Conservation (phyloP, 2,113 vertebrate genomes). For the Dendrocopos noguchii region DNA sequence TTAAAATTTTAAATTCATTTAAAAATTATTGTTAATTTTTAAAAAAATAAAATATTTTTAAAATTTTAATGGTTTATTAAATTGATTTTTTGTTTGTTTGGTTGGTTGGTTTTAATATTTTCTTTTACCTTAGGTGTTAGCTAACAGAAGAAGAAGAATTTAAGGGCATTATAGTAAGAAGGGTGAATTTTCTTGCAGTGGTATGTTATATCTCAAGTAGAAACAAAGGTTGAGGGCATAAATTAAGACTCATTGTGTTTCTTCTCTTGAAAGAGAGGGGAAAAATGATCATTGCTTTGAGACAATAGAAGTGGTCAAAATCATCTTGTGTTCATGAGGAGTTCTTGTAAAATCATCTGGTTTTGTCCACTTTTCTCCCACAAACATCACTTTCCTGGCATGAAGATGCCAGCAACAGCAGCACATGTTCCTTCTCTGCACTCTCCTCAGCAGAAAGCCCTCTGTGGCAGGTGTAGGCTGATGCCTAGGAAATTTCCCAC, state of each 20-base stretch:
- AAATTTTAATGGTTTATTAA: no score
- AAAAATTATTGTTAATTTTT: no score
- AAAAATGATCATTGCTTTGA: slow-evolving; percentile 19
- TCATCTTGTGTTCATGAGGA: slow-evolving; percentile 1
- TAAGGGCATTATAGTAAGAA: no score
- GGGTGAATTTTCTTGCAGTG: slow-evolving; percentile 16
- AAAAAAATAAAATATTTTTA: no score
- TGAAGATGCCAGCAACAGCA: background rate
- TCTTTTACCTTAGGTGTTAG: background rate
- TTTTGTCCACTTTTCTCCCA: background rate
- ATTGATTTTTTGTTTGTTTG: no score
- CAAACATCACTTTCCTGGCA: background rate
- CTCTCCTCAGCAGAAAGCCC: background rate
- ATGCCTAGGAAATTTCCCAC: no score
- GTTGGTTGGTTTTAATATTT: no score
- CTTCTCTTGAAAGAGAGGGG: slow-evolving; percentile 33
- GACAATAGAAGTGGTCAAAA: slow-evolving; percentile 59
- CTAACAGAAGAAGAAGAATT: slow-evolving; percentile 59
- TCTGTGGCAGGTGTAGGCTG: background rate
- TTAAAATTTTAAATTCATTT: no score
- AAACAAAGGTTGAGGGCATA: slow-evolving; percentile 78
- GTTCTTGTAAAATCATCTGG: background rate
- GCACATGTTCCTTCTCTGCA: background rate
- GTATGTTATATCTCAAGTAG: slow-evolving; percentile 64
- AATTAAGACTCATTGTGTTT: slow-evolving; percentile 72